These are phyloP conservation scores for Anthophora plumipes DNA, from an alignment of 2,888 invertebrate genomes.

Conservation along the genomic window DNA sequence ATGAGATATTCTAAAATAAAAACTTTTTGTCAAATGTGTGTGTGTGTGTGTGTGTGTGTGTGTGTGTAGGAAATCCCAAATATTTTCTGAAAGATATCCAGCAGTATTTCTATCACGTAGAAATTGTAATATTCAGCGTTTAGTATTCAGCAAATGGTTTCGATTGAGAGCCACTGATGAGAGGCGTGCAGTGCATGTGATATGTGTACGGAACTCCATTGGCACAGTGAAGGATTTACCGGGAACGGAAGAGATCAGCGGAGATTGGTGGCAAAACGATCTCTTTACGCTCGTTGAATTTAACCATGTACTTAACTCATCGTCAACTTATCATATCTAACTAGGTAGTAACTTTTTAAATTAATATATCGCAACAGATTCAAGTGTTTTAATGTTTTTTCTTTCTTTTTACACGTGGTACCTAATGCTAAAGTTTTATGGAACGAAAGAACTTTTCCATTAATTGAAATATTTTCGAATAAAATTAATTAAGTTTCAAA, in stretches of 20 bases:
- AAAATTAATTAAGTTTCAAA: too few species aligned
- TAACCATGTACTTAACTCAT: constrained; percentile 11
- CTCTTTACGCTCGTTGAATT: constrained; percentile 19
- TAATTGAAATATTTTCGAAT: too few species aligned
- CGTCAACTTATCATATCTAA: constrained; percentile 14
- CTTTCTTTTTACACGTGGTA: not conserved
- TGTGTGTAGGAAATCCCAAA: too few species aligned
- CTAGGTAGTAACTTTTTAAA: not conserved
- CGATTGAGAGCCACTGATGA: constrained; percentile 48
- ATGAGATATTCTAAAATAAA: too few species aligned
- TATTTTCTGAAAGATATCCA: too few species aligned
- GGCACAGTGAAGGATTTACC: constrained; percentile 29
- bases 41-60: too few species aligned
- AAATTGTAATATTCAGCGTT: not conserved
- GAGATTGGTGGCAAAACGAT: constrained; percentile 26
- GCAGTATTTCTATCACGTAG: too few species aligned
- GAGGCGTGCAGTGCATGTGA: constrained; percentile 29
- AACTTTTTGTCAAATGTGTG: too few species aligned
- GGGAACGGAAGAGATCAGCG: constrained; percentile 35
- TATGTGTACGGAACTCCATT: constrained; percentile 36
- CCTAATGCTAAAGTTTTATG: not conserved
- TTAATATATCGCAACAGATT: not conserved
- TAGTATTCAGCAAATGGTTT: not conserved
- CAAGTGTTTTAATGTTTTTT: not conserved
- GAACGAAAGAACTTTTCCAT: too few species aligned